Percentiles rank a stretch among this genome's conserved stretches.
These are phyloP conservation scores for Amphibalanus amphitrite DNA, from an alignment of 1,140 invertebrate species.

Conservation along the genomic window DNA sequence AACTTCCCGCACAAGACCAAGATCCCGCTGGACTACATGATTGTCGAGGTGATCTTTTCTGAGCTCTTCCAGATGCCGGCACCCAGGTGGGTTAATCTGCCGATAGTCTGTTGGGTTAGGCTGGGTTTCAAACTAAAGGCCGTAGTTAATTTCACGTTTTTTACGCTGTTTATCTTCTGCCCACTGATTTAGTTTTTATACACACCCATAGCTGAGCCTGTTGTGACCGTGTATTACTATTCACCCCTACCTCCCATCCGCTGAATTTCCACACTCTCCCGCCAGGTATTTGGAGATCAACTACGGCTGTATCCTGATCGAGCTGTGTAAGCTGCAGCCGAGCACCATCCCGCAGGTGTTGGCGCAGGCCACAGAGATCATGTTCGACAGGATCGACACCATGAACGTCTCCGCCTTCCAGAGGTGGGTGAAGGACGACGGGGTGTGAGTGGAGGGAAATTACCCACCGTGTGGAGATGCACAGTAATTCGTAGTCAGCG, in stretches of 20 bases:
- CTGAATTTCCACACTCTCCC: too few species aligned
- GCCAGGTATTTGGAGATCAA: conserved; percentile 52
- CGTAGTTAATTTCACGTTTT: too few species aligned
- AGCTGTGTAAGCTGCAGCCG: conserved; percentile 91
- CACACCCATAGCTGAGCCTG: neutral
- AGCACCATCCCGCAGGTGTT: conserved; percentile 91
- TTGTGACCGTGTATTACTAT: too few species aligned
- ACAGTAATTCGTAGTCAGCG: too few species aligned
- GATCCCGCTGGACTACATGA: conserved; percentile 94
- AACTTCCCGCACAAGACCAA: conserved; percentile 84
- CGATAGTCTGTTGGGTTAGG: too few species aligned
- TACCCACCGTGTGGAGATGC: too few species aligned
- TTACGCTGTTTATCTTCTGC: neutral
- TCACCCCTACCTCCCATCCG: too few species aligned
- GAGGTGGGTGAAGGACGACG: conserved; percentile 46
- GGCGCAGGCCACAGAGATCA: conserved; percentile 90
- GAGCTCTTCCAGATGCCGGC: conserved; percentile 86
- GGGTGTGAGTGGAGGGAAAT: too few species aligned
- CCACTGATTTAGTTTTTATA: neutral
- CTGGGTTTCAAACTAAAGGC: too few species aligned
- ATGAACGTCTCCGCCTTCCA: conserved; percentile 97
- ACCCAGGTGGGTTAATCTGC: conserved; percentile 47
- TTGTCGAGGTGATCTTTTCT: conserved; percentile 90
- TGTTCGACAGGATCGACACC: conserved; percentile 86
- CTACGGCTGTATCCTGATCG: conserved; percentile 90